Evolutionary conservation across 2,113 vertebrate species (phyloP).

Genomic region (Aegotheles bennettii): DNA sequence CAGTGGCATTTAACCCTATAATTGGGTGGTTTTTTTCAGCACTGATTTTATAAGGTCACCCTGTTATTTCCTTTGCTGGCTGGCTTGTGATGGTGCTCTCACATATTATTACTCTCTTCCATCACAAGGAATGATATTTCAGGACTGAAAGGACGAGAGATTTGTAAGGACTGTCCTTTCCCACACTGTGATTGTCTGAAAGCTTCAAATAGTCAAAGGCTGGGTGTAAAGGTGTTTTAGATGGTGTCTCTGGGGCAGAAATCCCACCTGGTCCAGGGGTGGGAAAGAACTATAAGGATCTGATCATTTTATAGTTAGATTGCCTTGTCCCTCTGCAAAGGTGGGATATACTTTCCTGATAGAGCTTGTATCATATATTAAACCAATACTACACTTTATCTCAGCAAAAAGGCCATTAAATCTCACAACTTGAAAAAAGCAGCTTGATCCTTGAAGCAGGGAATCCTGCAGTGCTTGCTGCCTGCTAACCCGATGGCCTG

Average conservation of each 20-base stretch:
- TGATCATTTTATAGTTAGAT: conserved; percentile 16
- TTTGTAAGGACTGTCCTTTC: conserved; percentile 39
- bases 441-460: conserved; percentile 25
- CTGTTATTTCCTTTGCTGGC: conserved; percentile 24
- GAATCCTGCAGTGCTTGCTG: conserved; percentile 6
- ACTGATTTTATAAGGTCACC: conserved; percentile 36
- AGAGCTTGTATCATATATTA: conserved; percentile 16
- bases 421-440: conserved; percentile 38
- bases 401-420: conserved; percentile 46
- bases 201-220: conserved; percentile 35
- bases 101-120: conserved; percentile 16
- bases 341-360: not conserved
- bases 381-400: conserved; percentile 12
- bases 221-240: conserved; percentile 14
- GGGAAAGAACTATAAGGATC: not conserved
- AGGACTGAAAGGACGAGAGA: conserved; percentile 28
- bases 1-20: conserved; percentile 15
- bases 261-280: not conserved
- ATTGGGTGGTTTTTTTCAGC: not conserved
- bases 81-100: conserved; percentile 4
- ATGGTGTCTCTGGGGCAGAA: conserved; percentile 29
- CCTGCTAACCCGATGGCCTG: conserved; percentile 19
- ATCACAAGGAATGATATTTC: conserved; percentile 53
- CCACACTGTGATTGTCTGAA: conserved; percentile 38
- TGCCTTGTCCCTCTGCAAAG: not conserved